Conservation (phyloP, 2,888 invertebrate genomes). For the Drosophila mimica region DNA sequence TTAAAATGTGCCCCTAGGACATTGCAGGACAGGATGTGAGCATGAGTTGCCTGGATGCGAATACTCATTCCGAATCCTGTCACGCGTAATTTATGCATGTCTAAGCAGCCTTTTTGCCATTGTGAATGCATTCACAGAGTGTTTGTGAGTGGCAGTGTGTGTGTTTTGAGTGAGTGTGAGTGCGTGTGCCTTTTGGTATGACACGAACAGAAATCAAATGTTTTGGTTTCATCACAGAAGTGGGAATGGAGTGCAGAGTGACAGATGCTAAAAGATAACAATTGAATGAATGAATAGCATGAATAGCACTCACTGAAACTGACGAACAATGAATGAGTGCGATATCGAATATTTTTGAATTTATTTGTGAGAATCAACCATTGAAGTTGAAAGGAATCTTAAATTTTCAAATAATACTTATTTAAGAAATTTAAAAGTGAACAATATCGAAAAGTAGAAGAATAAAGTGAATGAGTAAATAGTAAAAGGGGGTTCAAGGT, state of each 20-base stretch:
- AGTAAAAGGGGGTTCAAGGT: background rate
- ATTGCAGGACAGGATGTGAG: conserved; percentile 30
- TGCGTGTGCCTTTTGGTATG: conserved; percentile 36
- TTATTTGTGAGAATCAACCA: background rate
- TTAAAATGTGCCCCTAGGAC: conserved; percentile 39
- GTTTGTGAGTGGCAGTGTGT: conserved; percentile 4
- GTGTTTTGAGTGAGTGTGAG: conserved; percentile 3
- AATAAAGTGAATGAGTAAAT: background rate
- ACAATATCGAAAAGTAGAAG: background rate
- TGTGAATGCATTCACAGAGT: conserved; percentile 12
- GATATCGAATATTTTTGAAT: background rate
- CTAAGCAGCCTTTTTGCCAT: conserved; percentile 60
- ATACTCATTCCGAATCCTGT: conserved; percentile 44
- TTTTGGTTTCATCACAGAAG: conserved; percentile 17
- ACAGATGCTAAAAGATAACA: conserved; percentile 5
- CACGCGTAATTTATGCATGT: conserved; percentile 70
- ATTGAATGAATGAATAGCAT: conserved; percentile 22
- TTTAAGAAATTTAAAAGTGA: background rate
- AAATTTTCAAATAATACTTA: background rate
- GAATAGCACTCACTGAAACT: conserved; percentile 33
- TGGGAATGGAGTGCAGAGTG: conserved; percentile 18
- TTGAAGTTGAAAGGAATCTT: background rate
- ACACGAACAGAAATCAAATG: conserved; percentile 48
- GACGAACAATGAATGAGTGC: background rate
- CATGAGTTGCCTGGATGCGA: conserved; percentile 29